Conservation (phyloP, 1,140 invertebrate species). For the Zeugodacus cucurbitae region DNA sequence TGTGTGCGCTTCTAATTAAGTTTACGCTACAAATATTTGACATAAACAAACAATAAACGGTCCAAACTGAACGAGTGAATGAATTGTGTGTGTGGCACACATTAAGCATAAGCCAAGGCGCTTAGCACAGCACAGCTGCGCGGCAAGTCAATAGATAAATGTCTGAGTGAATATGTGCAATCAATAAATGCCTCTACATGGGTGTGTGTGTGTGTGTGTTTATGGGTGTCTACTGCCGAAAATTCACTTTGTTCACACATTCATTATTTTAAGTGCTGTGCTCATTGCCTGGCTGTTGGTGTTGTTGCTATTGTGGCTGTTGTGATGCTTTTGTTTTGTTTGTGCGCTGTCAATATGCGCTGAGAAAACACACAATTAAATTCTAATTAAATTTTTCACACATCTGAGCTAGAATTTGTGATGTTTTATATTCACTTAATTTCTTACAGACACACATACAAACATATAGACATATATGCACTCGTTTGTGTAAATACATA, state of each 20-base stretch:
- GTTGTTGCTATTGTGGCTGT: neutral
- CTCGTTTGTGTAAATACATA: neutral
- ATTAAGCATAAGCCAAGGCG: neutral
- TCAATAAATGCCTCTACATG: neutral
- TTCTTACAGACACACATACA: neutral
- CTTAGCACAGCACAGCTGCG: neutral
- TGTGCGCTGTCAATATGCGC: neutral
- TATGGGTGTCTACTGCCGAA: neutral
- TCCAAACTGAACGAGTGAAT: neutral
- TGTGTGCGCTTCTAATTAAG: neutral
- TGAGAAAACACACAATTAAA: neutral
- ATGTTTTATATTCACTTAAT: neutral
- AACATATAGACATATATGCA: too few species aligned
- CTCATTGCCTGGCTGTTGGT: neutral
- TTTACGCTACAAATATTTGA: conserved; percentile 1
- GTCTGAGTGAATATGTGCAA: neutral
- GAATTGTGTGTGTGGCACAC: neutral
- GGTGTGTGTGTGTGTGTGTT: neutral
- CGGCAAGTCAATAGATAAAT: neutral
- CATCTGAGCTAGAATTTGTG: neutral
- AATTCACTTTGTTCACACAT: conserved; percentile 13
- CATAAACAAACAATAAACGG: neutral
- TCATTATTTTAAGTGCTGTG: neutral
- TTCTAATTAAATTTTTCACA: conserved; percentile 23
- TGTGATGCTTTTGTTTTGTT: neutral